Conservation (phyloP, 2,797 vertebrate genomes). For the Chanos chanos region DNA sequence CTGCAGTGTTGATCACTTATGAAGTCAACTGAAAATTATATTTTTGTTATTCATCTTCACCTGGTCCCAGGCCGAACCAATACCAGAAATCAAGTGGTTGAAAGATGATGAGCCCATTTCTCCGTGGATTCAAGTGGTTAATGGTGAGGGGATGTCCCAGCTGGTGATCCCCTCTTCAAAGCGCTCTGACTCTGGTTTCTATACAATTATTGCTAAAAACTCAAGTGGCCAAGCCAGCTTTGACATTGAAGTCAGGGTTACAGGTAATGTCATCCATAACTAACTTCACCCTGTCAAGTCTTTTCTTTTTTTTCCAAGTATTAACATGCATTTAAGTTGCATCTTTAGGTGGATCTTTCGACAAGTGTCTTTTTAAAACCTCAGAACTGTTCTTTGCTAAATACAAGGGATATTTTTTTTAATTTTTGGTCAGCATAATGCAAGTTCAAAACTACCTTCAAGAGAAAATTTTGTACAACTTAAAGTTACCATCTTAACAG, state of each 20-base stretch:
- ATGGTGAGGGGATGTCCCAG: constrained; percentile 68
- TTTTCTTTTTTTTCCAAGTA: too few species aligned
- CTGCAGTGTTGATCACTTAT: too few species aligned
- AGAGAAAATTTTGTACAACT: too few species aligned
- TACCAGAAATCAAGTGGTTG: constrained; percentile 77
- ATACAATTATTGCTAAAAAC: constrained; percentile 72
- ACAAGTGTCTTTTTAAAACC: too few species aligned
- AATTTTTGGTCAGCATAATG: too few species aligned
- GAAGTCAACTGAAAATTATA: too few species aligned
- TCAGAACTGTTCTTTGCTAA: too few species aligned
- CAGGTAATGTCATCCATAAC: constrained; percentile 67
- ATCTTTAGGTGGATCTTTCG: too few species aligned
- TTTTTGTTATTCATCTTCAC: background rate
- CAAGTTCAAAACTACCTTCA: too few species aligned
- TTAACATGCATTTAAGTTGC: too few species aligned
- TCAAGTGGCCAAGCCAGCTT: constrained; percentile 67
- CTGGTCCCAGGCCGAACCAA: constrained; percentile 72
- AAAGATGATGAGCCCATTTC: constrained; percentile 77
- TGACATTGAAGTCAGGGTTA: constrained; percentile 76
- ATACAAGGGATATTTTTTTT: too few species aligned
- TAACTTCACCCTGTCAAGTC: background rate
- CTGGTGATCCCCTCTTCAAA: constrained; percentile 78
- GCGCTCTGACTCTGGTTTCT: constrained; percentile 72
- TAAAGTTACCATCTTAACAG: too few species aligned
- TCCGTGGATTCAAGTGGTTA: constrained; percentile 60